Evolutionary conservation across 2,113 vertebrate genomes (phyloP), one percentile per base, ranked within the genome.

Genomic region (Leuciscus idus): DNA sequence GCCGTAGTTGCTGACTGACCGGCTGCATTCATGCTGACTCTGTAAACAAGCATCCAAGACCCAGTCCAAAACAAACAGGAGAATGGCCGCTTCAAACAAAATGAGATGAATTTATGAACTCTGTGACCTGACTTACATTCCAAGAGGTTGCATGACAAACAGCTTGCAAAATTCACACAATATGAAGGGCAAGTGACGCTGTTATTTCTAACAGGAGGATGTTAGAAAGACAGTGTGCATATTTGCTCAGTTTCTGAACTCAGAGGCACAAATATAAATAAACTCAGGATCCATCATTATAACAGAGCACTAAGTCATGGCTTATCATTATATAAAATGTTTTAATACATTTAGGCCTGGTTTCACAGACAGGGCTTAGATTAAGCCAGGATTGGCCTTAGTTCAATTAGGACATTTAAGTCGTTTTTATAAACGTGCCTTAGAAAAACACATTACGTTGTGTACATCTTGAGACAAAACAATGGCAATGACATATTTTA

Each of bases 1-100:
- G n/a, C 93, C 92, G 95, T 93, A 91, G 91, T 89, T 89, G 92
- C 83, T 86, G 91, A 92, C 81, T 91, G 92, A 94, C 92, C 92
- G 90, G 91, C 89, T 92, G 93, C 91, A 93, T 95, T 91, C 90
- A 83, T 92, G 90, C 93, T 90, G 91, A 92, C 93, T 95, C 91
- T 92, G 92, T 95, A 96, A 96, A 95, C 91, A 96, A 92, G 91
- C 89, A 75, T 75, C 86, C 81, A 91, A 88, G 64, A 92, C 79
- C 87, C 66, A 73, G 72, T 92, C 93, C 94, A 95, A 94, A 94
- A 89, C 92, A 95, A 96, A 95, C 90, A 94, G 86, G 66, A 85
- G 91, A 92, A 94, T 92, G 90, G 55, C 55, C 93, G 92, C 88
- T 94, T 95, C 90, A 91, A 92, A 91, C 82, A 93, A 90, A 90